Conservation (phyloP, 2,113 vertebrate species). For the Syngnathus floridae region DNA sequence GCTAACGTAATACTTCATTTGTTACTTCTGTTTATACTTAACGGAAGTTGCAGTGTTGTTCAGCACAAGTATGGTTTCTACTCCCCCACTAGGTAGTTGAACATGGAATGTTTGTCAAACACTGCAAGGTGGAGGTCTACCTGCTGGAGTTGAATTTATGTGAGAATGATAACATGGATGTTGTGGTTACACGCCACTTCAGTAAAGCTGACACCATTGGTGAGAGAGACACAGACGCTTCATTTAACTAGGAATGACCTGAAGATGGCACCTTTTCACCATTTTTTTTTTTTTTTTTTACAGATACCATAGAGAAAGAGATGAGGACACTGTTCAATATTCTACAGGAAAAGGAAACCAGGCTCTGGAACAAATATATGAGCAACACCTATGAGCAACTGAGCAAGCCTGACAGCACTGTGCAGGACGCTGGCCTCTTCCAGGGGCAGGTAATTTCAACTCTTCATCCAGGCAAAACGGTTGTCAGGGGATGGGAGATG, state of each 20-base stretch:
- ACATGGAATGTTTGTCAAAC: conserved; percentile 94
- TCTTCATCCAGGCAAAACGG: not conserved
- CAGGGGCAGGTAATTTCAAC: conserved; percentile 84
- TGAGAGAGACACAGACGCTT: conserved; percentile 38
- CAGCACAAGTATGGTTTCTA: not conserved
- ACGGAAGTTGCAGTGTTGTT: not conserved
- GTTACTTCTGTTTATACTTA: not conserved
- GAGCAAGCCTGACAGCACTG: conserved; percentile 88
- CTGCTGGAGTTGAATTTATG: conserved; percentile 91
- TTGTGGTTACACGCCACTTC: conserved; percentile 83
- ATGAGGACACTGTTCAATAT: conserved; percentile 90
- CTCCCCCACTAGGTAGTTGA: conserved; percentile 81
- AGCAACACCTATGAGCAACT: conserved; percentile 87
- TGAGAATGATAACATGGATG: conserved; percentile 84
- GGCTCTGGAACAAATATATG: conserved; percentile 95
- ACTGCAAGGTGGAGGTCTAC: conserved; percentile 97
- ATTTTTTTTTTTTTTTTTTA: not conserved
- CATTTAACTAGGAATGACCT: not conserved
- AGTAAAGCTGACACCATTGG: conserved; percentile 95
- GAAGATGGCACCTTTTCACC: not conserved
- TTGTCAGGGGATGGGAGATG: not conserved
- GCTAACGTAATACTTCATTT: not conserved
- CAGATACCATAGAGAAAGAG: conserved; percentile 90
- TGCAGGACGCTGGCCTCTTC: conserved; percentile 92
- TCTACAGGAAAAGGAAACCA: conserved; percentile 81